Evolutionary conservation across 2,797 vertebrate genomes (phyloP), one percentile per base, ranked within the genome.

Genomic region (Pseudochaenichthys georgianus): DNA sequence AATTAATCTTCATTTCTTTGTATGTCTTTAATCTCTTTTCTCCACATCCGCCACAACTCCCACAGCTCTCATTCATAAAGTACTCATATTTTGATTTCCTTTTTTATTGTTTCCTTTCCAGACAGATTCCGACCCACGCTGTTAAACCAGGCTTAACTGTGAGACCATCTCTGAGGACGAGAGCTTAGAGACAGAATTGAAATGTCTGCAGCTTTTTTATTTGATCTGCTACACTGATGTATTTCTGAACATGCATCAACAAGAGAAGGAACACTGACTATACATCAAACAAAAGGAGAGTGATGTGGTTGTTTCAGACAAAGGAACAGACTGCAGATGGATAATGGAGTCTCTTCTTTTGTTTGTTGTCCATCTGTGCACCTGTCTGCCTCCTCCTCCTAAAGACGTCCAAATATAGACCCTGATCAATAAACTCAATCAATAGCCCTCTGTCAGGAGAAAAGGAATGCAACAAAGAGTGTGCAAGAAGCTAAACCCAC

Each of bases 401-500:
- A 17, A 21, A 81, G 70, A 10, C 68, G 0, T 52, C 71, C 61
- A 31, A 42, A 46, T 38, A 59, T 47, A 71, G 80, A 48, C 73
- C 34, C 64, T 60, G 80, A 88, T 88, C 87, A 85, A 86, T 88
- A 71, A 69, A 70, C 77, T 75, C 67, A 17, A 65, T 90, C 70
- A 43, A 70, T 80, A 57, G 31, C 42, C 3, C 28, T 57, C 61
- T 17, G 66, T 48, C 69, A 13, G 0, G 31, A 42, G 43, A 67
- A 75, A 61, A 21, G 51, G 45, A 57, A 13, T 47, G 2, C 62
- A 21, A 60, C 51, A 78, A 23, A 70, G 42, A 16, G 23, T 0
- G 8, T 48, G 64, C 42, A 50, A 23, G 3, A 51, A 52, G 12
- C 43, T 11, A 34, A 70, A 7, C 17, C 41, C 38, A n/a, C 3